Evolutionary conservation across 2,113 vertebrate genomes (phyloP), one percentile per base, ranked within the genome.

Genomic region (Hippopotamus amphibius): DNA sequence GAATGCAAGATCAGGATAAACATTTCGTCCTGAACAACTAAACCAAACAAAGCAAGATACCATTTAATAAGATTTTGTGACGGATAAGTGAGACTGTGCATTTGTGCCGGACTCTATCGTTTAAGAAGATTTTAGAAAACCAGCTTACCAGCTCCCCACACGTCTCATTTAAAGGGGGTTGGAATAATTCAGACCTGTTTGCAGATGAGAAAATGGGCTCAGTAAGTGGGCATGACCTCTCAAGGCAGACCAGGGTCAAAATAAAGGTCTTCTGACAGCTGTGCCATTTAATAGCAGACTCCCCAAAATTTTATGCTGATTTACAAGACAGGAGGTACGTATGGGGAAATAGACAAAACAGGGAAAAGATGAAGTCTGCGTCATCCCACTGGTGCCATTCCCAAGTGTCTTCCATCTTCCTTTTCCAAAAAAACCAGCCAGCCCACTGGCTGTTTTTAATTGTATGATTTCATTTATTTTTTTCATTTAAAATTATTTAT

Each of bases 1-100:
- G 79, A 93, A 96, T 68, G 55, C 57, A 46, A 80, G 84, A 96
- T 93, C 79, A 93, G 93, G 96, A 83, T 82, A 79, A 93, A 96
- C 88, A 96, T 55, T 85, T 41, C 12, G 48, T 96, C 81, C 59
- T 22, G 66, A 86, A 65, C 30, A 77, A 80, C 30, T 5, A 57
- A 85, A 68, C 59, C 89, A 93, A 95, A 92, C 93, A 92, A 95
- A 95, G 83, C 26, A 43, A 94, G 61, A 83, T 37, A 17, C 86
- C 10, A 12, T 30, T 91, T 53, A 93, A 41, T 82, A 76, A 90
- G 96, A 88, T 82, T 91, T 55, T 24, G 55, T 16, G 66, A 50
- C 0, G 10, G 71, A 57, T 46, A 74, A 88, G 41, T 7, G 55
- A 77, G 43, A 8, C 46, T 17, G 41, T 21, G 33, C 26, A 2